phyloP scores from a whole-genome alignment of 37 sponge, comb jelly and placozoan species.

The Ianthella basta region DNA sequence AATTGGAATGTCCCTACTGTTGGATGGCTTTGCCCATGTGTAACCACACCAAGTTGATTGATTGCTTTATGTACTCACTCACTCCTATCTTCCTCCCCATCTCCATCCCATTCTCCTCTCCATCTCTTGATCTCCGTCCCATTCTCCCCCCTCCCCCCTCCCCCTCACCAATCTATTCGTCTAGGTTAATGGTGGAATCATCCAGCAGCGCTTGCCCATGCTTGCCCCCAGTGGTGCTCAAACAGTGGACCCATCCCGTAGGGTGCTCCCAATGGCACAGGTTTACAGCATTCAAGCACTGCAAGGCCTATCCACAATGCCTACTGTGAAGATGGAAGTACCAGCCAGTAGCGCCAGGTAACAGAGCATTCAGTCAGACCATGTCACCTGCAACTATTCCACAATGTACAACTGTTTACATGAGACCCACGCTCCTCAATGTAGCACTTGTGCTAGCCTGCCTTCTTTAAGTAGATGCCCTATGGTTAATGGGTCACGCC shows the following conservation, averaged over 20 bases:
- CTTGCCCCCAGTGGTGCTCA: neutral
- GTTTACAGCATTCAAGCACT: conserved; percentile 15
- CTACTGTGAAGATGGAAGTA: conserved; percentile 9
- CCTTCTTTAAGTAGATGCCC: too few relatives aligned
- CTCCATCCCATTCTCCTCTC: too few relatives aligned
- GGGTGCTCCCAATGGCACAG: conserved; percentile 14
- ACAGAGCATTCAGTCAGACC: too few relatives aligned
- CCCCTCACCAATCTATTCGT: too few relatives aligned
- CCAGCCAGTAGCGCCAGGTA: neutral
- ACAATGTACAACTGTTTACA: too few relatives aligned
- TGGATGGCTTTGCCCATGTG: conserved; percentile 1
- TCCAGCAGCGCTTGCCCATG: neutral
- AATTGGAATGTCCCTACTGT: conserved; percentile 19
- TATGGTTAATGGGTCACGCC: too few relatives aligned
- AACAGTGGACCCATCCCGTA: neutral
- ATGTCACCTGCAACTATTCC: too few relatives aligned
- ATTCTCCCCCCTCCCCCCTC: neutral
- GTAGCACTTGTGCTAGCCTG: too few relatives aligned
- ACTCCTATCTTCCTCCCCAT: too few relatives aligned
- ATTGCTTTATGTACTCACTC: neutral
- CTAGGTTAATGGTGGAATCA: conserved; percentile 69
- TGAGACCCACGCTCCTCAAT: too few relatives aligned
- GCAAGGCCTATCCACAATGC: neutral
- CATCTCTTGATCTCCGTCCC: too few relatives aligned
- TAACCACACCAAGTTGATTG: neutral